These are phyloP conservation scores for Psittacara wagleri DNA, from an alignment of 2,113 vertebrate genomes.

Conservation along the genomic window DNA sequence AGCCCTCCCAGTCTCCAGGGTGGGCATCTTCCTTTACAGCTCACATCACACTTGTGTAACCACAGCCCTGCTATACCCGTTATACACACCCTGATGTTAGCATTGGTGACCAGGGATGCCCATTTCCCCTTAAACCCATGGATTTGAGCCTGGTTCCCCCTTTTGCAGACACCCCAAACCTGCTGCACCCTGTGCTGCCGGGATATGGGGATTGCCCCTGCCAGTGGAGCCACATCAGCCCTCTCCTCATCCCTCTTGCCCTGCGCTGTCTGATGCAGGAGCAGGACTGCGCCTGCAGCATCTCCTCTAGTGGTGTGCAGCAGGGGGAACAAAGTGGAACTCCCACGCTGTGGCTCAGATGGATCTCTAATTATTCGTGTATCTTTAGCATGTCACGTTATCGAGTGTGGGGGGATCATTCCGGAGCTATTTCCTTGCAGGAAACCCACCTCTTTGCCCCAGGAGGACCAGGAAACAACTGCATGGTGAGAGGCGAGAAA, in stretches of 20 bases:
- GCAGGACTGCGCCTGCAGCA: not conserved
- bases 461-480: not conserved
- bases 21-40: not conserved
- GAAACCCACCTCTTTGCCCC: not conserved
- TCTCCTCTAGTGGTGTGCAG: not conserved
- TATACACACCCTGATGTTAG: fast-evolving
- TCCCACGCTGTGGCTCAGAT: slow-evolving; percentile 7
- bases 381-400: slow-evolving; percentile 23
- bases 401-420: not conserved
- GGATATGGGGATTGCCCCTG: not conserved
- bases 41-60: not conserved
- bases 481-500: not conserved
- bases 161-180: not conserved
- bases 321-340: slow-evolving; percentile 40
- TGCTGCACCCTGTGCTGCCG: not conserved
- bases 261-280: not conserved
- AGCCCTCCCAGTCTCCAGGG: not conserved
- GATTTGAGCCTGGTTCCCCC: not conserved
- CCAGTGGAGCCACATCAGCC: not conserved
- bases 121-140: not conserved
- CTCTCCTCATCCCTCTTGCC: not conserved
- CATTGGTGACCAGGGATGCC: not conserved
- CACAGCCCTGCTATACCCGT: not conserved
- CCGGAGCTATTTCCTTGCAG: not conserved
- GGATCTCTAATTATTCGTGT: slow-evolving; percentile 25